These are phyloP conservation scores for Struthio camelus DNA, from an alignment of 2,113 vertebrate genomes.

Conservation along the genomic window DNA sequence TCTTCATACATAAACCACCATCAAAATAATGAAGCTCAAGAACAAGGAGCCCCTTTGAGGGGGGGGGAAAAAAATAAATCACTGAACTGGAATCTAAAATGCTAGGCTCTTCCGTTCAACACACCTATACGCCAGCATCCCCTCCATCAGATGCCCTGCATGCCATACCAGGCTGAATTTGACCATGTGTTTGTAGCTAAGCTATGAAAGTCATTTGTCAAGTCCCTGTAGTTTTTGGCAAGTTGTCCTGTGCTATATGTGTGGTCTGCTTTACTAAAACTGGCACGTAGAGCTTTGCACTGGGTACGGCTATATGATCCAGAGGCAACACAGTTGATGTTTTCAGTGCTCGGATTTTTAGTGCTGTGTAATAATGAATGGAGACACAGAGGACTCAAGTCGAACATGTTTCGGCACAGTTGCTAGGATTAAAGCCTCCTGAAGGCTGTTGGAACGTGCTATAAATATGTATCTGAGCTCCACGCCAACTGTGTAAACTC, in stretches of 20 bases:
- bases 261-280: constrained; percentile 19
- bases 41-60: background rate
- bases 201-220: constrained; percentile 38
- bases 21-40: background rate
- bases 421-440: constrained; percentile 38
- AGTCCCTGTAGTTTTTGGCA: constrained; percentile 14
- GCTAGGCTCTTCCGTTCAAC: background rate
- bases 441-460: constrained; percentile 49
- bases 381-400: background rate
- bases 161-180: constrained; percentile 26
- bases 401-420: background rate
- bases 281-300: background rate
- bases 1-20: background rate
- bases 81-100: constrained; percentile 1
- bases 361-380: constrained; percentile 25
- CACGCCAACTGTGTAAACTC: constrained; percentile 59
- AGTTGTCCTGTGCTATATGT: constrained; percentile 17
- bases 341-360: background rate
- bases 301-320: background rate
- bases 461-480: constrained; percentile 44
- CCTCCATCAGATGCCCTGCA: constrained; percentile 31
- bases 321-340: background rate
- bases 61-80: background rate
- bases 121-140: constrained; percentile 2
- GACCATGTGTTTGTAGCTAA: constrained; percentile 44